Percentiles rank a stretch among this genome's conserved stretches.
phyloP scores from a whole-genome alignment of 1,140 invertebrate species.

The Palaemon carinicauda region DNA sequence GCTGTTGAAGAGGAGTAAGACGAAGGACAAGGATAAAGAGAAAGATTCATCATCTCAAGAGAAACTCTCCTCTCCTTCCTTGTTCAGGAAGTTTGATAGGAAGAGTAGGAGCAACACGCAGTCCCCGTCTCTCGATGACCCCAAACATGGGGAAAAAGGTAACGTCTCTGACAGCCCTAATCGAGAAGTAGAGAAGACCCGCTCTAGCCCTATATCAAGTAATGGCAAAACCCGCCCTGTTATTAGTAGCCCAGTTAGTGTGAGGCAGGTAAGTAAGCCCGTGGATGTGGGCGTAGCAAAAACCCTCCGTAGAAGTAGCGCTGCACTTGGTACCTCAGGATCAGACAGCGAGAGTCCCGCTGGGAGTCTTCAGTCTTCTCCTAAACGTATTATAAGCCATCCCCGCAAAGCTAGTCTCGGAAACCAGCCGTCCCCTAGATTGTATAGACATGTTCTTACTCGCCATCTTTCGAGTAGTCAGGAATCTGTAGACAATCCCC shows the following conservation, averaged over 20 bases:
- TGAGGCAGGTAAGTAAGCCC: constrained; percentile 13
- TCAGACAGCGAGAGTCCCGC: constrained; percentile 53
- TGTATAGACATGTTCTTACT: constrained; percentile 53
- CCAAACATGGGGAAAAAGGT: not conserved
- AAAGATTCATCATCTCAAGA: constrained; percentile 32
- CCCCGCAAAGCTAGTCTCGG: not conserved
- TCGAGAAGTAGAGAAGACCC: constrained; percentile 2
- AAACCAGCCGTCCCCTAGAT: constrained; percentile 44
- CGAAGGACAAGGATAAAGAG: constrained; percentile 43
- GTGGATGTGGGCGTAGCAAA: constrained; percentile 11
- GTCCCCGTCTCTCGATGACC: constrained; percentile 30
- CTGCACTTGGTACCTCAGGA: constrained; percentile 12
- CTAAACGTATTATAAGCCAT: constrained; percentile 12
- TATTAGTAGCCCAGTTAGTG: constrained; percentile 30
- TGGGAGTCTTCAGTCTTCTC: constrained; percentile 42
- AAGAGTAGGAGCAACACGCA: constrained; percentile 42
- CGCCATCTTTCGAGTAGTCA: constrained; percentile 58
- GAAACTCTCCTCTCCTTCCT: constrained; percentile 53
- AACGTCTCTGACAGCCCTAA: not conserved
- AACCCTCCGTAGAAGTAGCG: constrained; percentile 17
- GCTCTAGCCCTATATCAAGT: constrained; percentile 11
- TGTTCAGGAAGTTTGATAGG: constrained; percentile 55
- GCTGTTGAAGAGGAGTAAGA: constrained; percentile 53
- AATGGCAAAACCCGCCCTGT: constrained; percentile 46
- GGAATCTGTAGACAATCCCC: constrained; percentile 52